Base-by-base conservation (phyloP, 53 echinoderm and acorn worm species). In the Paracentrotus lividus region DNA sequence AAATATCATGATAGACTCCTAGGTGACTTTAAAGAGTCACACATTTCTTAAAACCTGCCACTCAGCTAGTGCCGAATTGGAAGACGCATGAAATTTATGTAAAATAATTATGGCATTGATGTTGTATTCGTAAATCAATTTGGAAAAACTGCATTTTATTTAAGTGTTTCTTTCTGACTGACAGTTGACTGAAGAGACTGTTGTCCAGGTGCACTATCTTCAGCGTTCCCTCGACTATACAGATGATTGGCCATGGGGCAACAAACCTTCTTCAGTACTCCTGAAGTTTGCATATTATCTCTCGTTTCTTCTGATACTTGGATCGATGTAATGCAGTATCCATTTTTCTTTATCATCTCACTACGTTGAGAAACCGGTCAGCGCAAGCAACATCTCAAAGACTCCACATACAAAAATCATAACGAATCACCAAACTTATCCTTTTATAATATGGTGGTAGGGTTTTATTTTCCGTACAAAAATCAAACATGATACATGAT, bases 71-170 rank as follows among this genome's bases (percentile, higher is more conserved):
- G 29, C 64, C 64, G 31, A 64, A 31, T 64, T 64, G 6, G 8
- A 31, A 29, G 64, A 64, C 4, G 26, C 0, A 7, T 27, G 13
- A 29, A 8, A 64, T 72, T 8, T 21, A 36, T 16, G 40, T 38
- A 20, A 40, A 36, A 18, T 18, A 5, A 72, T 40, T 40, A 15
- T 6, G 40, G 40, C 72, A 40, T 38, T 4, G 36, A 72, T 38
- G 49, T 47, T 9, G 26, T 47, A 47, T 81, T 81, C 5, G 49
- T 26, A 27, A 81, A 45, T 81, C 81, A 47, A 81, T 49, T 81
- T 27, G 47, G 47, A 47, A 81, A 47, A 81, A 81, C 44, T 81
- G 40, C 10, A 81, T 45, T n/a, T 72, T 81, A 81, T 81, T 81
- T 47, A 81, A 81, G 81, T 47, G 12, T n/a, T 23, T 49, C 45